Conservation (phyloP, 2,888 invertebrate genomes). For the Carpatolechia fugitivella region DNA sequence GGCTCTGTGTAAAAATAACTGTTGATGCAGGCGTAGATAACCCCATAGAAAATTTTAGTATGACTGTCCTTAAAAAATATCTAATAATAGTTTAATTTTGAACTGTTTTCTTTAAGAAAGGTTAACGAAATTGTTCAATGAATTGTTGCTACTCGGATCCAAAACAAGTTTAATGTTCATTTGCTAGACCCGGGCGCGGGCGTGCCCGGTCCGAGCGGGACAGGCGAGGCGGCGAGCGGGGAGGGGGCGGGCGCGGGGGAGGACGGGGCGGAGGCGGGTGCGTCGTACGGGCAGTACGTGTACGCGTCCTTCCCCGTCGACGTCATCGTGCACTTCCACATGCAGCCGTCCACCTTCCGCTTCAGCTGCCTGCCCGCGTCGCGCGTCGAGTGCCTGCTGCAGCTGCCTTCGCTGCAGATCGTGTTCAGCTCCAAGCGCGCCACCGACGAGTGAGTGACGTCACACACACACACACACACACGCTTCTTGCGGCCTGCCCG, state of each 20-base stretch:
- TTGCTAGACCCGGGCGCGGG: too few relatives aligned
- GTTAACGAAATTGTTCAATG: too few relatives aligned
- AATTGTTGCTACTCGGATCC: too few relatives aligned
- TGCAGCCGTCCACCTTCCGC: constrained; percentile 97
- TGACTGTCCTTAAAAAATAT: too few relatives aligned
- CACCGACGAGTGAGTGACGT: constrained; percentile 83
- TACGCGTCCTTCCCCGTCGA: constrained; percentile 98
- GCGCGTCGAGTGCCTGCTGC: constrained; percentile 96
- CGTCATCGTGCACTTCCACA: constrained; percentile 98
- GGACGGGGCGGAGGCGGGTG: constrained; percentile 54
- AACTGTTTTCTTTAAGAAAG: too few relatives aligned
- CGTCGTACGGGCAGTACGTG: constrained; percentile 87
- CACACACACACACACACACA: too few relatives aligned
- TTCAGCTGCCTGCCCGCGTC: constrained; percentile 98
- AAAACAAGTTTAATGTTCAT: too few relatives aligned
- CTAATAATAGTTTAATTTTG: too few relatives aligned
- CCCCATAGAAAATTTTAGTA: too few relatives aligned
- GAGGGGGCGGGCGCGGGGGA: constrained; percentile 58
- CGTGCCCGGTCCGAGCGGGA: background rate
- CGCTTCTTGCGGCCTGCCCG: constrained; percentile 97
- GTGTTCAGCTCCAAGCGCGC: constrained; percentile 97
- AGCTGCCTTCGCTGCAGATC: constrained; percentile 97
- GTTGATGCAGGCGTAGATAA: too few relatives aligned
- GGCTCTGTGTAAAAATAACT: too few relatives aligned
- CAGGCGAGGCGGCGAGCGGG: constrained; percentile 11